These are phyloP conservation scores for Gymnopithys bicolor DNA, from an alignment of 2,797 vertebrate species.

Conservation along the genomic window DNA sequence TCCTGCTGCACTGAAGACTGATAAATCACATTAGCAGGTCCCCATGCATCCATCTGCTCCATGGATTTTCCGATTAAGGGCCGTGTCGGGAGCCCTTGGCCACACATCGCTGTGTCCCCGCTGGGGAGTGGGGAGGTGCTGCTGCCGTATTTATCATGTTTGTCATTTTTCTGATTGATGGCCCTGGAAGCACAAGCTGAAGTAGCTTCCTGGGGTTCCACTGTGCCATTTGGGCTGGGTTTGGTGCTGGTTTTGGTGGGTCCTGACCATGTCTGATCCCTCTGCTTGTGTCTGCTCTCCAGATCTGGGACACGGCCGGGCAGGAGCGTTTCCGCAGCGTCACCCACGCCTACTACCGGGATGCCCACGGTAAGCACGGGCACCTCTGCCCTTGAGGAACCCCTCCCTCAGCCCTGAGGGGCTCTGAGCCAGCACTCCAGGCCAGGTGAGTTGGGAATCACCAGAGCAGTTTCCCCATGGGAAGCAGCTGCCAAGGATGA, in stretches of 20 bases:
- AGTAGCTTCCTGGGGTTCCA: not conserved
- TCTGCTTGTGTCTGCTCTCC: constrained; percentile 67
- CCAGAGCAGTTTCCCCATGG: fast-evolving
- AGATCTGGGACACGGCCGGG: constrained; percentile 92
- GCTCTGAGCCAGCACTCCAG: not conserved
- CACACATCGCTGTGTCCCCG: fast-evolving
- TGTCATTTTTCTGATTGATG: not conserved
- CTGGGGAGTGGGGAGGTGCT: not conserved
- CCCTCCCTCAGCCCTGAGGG: not conserved
- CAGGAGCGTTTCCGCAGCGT: constrained; percentile 88
- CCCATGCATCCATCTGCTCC: not conserved
- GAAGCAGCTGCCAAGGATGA: not conserved
- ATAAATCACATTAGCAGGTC: not conserved
- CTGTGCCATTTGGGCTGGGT: fast-evolving
- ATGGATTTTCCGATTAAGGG: not conserved
- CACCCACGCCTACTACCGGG: constrained; percentile 90
- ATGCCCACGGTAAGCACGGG: constrained; percentile 85
- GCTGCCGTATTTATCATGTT: not conserved
- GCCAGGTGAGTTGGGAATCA: not conserved
- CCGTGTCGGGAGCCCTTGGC: not conserved
- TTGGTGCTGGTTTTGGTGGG: not conserved
- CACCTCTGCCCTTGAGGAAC: not conserved
- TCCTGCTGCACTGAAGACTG: not conserved
- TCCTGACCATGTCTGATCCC: not conserved
- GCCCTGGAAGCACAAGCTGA: not conserved